A percentile compares a stretch with the other conserved stretches of the same genome.
Evolutionary conservation across 2,797 vertebrate genomes (phyloP).

Genomic region (Girardinus metallicus): DNA sequence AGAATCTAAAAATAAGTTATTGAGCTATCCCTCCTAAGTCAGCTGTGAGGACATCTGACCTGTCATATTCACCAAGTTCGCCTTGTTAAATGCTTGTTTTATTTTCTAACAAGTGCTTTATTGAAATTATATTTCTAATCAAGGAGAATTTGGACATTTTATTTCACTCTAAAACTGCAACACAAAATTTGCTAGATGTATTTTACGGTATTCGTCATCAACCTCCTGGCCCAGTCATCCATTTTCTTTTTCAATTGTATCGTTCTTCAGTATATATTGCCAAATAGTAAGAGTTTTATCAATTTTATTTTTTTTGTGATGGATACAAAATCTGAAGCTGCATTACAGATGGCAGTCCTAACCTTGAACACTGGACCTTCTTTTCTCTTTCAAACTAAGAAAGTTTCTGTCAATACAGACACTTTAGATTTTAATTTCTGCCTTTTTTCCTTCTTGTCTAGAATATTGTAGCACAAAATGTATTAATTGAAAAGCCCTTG

Average conservation of each 20-base stretch:
- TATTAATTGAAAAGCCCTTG: too few species aligned
- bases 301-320: not conserved
- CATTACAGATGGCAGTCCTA: not conserved
- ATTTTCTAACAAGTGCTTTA: not conserved
- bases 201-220: not conserved
- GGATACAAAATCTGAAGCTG: not conserved
- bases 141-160: not conserved
- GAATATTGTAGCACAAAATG: too few species aligned
- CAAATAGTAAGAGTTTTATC: not conserved
- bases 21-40: not conserved
- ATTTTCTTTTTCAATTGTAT: not conserved
- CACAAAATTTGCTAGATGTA: not conserved
- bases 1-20: not conserved
- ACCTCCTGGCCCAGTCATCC: not conserved
- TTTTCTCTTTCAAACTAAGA: too few species aligned
- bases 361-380: not conserved
- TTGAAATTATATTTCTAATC: not conserved
- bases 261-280: not conserved
- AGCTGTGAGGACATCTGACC: not conserved
- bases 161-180: not conserved
- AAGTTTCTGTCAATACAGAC: too few species aligned
- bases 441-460: too few species aligned
- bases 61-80: not conserved
- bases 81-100: not conserved
- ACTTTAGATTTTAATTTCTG: too few species aligned